phyloP scores from a whole-genome alignment of 2,113 vertebrate species.

The Cricetomys ansorgei region DNA sequence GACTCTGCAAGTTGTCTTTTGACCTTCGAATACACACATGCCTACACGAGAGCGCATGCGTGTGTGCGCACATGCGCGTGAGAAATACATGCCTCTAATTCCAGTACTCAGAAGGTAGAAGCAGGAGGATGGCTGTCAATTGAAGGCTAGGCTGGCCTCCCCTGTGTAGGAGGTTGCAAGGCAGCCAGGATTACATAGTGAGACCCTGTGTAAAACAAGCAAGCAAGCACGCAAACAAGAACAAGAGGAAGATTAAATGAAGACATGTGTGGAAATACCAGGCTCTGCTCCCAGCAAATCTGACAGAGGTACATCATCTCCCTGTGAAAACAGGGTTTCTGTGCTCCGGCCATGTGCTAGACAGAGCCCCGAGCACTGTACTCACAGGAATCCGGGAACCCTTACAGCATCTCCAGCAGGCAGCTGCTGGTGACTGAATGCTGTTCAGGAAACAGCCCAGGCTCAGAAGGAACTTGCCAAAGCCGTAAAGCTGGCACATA shows the following conservation, averaged over 20 bases:
- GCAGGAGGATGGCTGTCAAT: background rate
- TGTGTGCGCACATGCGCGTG: too few relatives aligned
- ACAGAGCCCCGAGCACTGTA: fast-evolving
- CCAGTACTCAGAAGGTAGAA: background rate
- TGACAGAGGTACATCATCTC: background rate
- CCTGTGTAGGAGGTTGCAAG: background rate
- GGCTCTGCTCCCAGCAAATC: too few relatives aligned
- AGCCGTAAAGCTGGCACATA: background rate
- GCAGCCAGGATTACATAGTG: background rate
- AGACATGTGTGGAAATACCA: background rate
- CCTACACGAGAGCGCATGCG: too few relatives aligned
- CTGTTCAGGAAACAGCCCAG: background rate
- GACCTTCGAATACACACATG: too few relatives aligned
- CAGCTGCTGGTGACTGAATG: background rate
- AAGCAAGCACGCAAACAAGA: background rate
- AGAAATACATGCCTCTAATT: background rate
- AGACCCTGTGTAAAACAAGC: background rate
- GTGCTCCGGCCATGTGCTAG: background rate
- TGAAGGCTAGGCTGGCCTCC: background rate
- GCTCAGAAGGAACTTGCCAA: background rate
- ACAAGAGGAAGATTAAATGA: background rate
- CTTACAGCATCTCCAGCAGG: background rate
- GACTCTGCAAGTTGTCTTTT: background rate
- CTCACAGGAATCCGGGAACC: background rate
- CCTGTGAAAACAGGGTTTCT: fast-evolving